These are phyloP conservation scores for Crioceris asparagi DNA, from an alignment of 2,888 invertebrate species.

Conservation along the genomic window DNA sequence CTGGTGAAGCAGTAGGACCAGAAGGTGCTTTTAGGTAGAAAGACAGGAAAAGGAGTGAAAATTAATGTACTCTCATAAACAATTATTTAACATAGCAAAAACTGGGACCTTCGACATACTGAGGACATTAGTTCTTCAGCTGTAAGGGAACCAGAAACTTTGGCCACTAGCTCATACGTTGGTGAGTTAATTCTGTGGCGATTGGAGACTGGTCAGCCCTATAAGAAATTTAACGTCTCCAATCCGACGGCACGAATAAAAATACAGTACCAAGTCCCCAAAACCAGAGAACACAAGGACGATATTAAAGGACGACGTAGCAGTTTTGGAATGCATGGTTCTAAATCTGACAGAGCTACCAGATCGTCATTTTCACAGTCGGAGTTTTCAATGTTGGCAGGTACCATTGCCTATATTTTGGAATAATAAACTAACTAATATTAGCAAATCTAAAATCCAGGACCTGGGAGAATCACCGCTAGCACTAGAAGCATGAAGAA, in stretches of 20 bases:
- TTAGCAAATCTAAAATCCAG: too few relatives aligned
- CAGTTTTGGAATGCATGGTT: not conserved
- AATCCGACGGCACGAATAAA: slow-evolving; percentile 48
- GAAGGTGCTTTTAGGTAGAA: slow-evolving; percentile 30
- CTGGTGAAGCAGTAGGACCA: slow-evolving; percentile 41
- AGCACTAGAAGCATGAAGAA: slow-evolving; percentile 17
- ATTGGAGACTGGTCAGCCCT: slow-evolving; percentile 70
- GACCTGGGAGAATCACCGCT: not conserved
- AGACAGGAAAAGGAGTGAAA: not conserved
- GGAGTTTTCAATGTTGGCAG: too few relatives aligned
- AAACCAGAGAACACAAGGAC: slow-evolving; percentile 18
- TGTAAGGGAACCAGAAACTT: slow-evolving; percentile 51
- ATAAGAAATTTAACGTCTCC: slow-evolving; percentile 41
- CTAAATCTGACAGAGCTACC: not conserved
- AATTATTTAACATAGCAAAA: too few relatives aligned
- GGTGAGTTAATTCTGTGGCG: slow-evolving; percentile 77
- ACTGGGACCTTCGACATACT: slow-evolving; percentile 61
- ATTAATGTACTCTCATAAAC: too few relatives aligned
- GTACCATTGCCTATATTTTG: too few relatives aligned
- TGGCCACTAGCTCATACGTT: slow-evolving; percentile 67
- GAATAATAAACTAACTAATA: too few relatives aligned
- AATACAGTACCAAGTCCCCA: slow-evolving; percentile 42
- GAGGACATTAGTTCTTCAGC: slow-evolving; percentile 67
- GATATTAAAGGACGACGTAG: slow-evolving; percentile 11
- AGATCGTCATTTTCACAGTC: too few relatives aligned